Base-by-base conservation (phyloP, 2,888 invertebrate genomes). In the Amphipyra tragopoginis region DNA sequence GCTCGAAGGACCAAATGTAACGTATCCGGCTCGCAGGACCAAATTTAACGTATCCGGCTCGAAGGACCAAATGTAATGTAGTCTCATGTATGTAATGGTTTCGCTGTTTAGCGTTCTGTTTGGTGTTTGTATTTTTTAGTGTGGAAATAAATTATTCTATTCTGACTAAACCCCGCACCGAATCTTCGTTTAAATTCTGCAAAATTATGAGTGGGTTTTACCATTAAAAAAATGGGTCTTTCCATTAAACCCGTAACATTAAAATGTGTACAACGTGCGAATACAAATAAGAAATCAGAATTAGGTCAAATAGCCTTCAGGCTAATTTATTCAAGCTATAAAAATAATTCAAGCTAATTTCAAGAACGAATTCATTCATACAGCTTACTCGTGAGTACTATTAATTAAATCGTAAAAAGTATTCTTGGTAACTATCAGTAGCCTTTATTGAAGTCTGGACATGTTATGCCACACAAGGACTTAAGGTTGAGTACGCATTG, bases 401-500 rank as follows among this genome's bases (percentile, higher is more conserved):
- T 52, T 34, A 33, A 45, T 33, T 7, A 67, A 67, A 50, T 53
- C 75, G 34, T 74, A 53, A 60, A 68, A 48, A 44, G 10, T 0
- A n/a, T 53, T 34, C 13, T 36, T 48, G 14, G 8, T 50, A 50
- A 53, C 44, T 68, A 59, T 68, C 38, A 38, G 7, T 40, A 0
- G 33, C 75, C 65, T 66, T 50, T 49, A 11, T 51, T 61, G 51
- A 51, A 38, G 57, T 56, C 39, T 43, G 39, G 43, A 49, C 53
- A 64, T 54, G 54, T 52, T 45, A 36, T 61, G 79, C 88, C 86
- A 85, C 88, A 88, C 88, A 90, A 86, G 86, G 86, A 59, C 75
- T 33, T 67, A 64, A 65, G 55, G 48, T 5, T 42, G 1, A 0
- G 1, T 5, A 0, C 44, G 8, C 38, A 54, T 39, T 43, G 40